Conservation (phyloP, 1,140 invertebrate genomes). For the Acromyrmex heyeri region DNA sequence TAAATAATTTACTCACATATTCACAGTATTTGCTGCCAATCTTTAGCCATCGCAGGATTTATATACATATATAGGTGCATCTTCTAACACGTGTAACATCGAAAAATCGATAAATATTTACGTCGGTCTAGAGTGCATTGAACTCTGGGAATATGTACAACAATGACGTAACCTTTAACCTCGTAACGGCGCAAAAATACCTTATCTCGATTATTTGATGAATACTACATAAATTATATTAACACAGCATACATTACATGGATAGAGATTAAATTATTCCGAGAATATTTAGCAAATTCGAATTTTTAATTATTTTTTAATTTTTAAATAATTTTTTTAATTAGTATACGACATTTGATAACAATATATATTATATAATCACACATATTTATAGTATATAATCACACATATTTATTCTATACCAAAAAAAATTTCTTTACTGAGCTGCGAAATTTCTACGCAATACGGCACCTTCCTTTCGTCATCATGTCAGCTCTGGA, state of each 20-base stretch:
- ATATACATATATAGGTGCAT: not conserved
- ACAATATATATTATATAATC: not conserved
- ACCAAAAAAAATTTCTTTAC: not conserved
- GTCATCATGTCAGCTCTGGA: not conserved
- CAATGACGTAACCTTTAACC: conserved; percentile 41
- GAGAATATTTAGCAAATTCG: not conserved
- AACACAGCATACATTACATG: not conserved
- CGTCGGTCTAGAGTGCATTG: conserved; percentile 21
- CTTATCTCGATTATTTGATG: not conserved
- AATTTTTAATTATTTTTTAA: not conserved
- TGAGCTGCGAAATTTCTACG: not conserved
- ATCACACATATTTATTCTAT: not conserved
- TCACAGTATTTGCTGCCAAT: not conserved
- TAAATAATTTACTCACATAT: not conserved
- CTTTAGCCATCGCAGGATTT: not conserved
- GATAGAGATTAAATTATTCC: not conserved
- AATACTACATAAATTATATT: too few species aligned
- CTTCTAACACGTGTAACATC: conserved; percentile 8
- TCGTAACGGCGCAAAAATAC: not conserved
- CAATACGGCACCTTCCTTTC: not conserved
- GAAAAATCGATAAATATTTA: conserved; percentile 52
- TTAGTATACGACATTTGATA: not conserved
- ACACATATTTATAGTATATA: not conserved
- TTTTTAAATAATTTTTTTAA: not conserved
- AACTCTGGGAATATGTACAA: not conserved